phyloP scores from a whole-genome alignment of 2,888 invertebrate species.

The Drosophila mercatorum region DNA sequence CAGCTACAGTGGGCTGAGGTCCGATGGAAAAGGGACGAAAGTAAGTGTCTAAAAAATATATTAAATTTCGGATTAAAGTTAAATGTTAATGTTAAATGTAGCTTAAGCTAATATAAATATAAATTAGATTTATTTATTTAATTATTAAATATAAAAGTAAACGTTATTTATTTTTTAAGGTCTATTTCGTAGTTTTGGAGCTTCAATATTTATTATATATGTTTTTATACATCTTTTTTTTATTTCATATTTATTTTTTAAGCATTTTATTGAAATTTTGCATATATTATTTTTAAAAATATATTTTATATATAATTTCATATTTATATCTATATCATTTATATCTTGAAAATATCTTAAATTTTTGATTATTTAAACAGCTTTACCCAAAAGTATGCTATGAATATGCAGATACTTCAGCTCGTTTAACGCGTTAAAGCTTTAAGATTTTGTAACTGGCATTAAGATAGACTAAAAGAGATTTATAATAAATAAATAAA shows the following conservation, averaged over 20 bases:
- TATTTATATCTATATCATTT: too few species aligned
- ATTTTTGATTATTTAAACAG: not conserved
- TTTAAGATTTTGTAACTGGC: not conserved
- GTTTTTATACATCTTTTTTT: not conserved
- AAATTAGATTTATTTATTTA: too few species aligned
- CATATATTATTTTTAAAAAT: not conserved
- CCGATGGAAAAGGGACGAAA: not conserved
- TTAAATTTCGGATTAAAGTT: too few species aligned
- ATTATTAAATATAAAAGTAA: too few species aligned
- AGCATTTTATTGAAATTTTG: not conserved
- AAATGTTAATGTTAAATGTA: too few species aligned
- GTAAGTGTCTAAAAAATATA: not conserved
- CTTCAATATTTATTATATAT: not conserved
- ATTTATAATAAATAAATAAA: too few species aligned
- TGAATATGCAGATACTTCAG: too few species aligned
- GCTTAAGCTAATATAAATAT: too few species aligned
- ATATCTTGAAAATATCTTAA: not conserved
- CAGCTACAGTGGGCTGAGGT: constrained; percentile 46
- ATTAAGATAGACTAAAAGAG: too few species aligned
- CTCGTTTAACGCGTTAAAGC: rapidly evolving
- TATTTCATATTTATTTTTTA: too few species aligned
- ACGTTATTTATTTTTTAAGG: too few species aligned
- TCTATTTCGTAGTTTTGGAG: too few species aligned
- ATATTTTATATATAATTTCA: not conserved
- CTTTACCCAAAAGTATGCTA: constrained; percentile 34